Evolutionary conservation across 92 coral and sea anemone genomes (phyloP).

Genomic region (Scolanthus callimorphus): DNA sequence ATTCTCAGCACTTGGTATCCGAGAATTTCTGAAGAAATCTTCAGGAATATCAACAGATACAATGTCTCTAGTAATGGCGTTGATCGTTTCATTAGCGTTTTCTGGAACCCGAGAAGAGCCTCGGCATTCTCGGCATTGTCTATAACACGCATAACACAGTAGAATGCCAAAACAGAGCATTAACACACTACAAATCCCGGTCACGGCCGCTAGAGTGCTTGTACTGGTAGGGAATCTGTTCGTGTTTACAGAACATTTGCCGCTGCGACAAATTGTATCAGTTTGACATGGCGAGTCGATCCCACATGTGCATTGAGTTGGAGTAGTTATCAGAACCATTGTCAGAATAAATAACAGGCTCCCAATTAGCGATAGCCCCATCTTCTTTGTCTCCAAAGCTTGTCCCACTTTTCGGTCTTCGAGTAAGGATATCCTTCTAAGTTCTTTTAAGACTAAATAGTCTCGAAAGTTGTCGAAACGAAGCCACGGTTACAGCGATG

Average conservation of each 20-base stretch:
- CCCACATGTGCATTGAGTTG: neutral
- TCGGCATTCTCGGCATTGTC: conserved; percentile 35
- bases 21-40: conserved; percentile 26
- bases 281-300: conserved; percentile 21
- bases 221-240: conserved; percentile 1
- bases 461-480: too few species aligned
- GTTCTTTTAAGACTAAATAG: too few species aligned
- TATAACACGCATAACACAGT: conserved; percentile 44
- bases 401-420: too few species aligned
- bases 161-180: conserved; percentile 51
- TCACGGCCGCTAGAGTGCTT: conserved; percentile 39
- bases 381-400: too few species aligned
- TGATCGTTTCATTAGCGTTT: neutral
- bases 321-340: neutral
- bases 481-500: too few species aligned
- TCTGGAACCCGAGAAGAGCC: neutral
- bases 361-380: too few species aligned
- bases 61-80: conserved; percentile 15
- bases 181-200: conserved; percentile 38
- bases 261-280: conserved; percentile 6
- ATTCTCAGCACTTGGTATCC: conserved; percentile 37
- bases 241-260: conserved; percentile 6
- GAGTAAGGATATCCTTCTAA: too few species aligned
- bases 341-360: neutral
- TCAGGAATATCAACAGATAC: conserved; percentile 58